Conservation (phyloP, 1,140 invertebrate species). For the Dendrolimus punctatus region DNA sequence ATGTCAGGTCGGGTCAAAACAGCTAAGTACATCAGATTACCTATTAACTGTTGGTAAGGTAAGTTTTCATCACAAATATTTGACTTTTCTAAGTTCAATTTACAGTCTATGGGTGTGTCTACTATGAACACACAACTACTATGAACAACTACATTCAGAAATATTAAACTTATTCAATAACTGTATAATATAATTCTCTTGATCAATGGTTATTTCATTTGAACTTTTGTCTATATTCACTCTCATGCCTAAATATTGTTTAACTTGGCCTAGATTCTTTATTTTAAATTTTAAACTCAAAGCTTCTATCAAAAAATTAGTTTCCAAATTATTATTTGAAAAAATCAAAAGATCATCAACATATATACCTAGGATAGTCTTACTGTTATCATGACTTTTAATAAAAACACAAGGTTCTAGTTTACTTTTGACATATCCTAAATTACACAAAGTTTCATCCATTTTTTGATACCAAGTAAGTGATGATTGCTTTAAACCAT, state of each 20-base stretch:
- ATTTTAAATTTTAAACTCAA: neutral
- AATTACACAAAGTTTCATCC: neutral
- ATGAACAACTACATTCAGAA: slow-evolving; percentile 1
- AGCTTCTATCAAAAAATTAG: neutral
- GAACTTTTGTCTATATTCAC: too few relatives aligned
- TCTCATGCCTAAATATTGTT: too few relatives aligned
- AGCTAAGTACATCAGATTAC: too few relatives aligned
- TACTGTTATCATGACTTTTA: too few relatives aligned
- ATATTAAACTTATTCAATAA: neutral
- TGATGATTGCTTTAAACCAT: too few relatives aligned
- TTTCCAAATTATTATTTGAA: neutral
- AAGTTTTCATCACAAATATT: neutral
- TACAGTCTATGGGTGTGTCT: slow-evolving; percentile 1
- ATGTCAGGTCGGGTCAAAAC: too few relatives aligned
- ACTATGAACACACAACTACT: too few relatives aligned
- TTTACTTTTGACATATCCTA: slow-evolving; percentile 1
- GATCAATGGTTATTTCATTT: neutral
- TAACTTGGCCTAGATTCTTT: neutral
- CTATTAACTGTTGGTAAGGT: slow-evolving; percentile 68
- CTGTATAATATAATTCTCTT: neutral
- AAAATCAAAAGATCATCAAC: slow-evolving; percentile 1
- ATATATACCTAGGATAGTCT: neutral
- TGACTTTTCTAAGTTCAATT: slow-evolving; percentile 1
- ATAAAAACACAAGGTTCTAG: too few relatives aligned
- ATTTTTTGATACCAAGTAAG: too few relatives aligned